phyloP scores from a whole-genome alignment of 1,140 invertebrate genomes.

The Steinernema feltiae region DNA sequence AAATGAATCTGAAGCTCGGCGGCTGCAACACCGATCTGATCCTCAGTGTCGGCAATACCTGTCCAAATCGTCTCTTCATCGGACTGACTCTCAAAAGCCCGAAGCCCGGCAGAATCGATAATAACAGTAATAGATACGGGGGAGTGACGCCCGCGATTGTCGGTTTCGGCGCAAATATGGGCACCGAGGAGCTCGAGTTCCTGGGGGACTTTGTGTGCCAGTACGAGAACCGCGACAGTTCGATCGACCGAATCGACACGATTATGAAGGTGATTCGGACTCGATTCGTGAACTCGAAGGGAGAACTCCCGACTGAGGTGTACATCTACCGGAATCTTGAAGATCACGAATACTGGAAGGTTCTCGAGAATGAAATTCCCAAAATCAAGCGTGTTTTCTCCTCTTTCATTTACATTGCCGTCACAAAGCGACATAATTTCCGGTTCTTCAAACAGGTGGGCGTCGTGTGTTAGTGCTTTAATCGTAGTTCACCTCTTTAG shows the following conservation, averaged over 20 bases:
- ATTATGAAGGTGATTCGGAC: neutral
- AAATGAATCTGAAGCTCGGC: neutral
- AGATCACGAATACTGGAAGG: neutral
- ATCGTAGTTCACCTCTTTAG: too few species aligned
- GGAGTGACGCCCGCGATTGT: neutral
- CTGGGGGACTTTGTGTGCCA: neutral
- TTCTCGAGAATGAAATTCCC: neutral
- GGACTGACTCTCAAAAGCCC: neutral
- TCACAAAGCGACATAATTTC: neutral
- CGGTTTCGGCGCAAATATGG: neutral
- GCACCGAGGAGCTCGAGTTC: neutral
- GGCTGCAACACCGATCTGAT: neutral
- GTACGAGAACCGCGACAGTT: neutral
- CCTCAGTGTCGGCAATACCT: neutral
- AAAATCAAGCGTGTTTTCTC: neutral
- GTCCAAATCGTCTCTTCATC: neutral
- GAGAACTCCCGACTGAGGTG: neutral
- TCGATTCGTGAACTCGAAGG: neutral
- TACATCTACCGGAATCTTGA: neutral
- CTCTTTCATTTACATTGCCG: neutral
- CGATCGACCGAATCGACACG: neutral
- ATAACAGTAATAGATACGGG: neutral
- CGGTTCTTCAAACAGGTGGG: neutral
- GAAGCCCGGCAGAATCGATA: neutral
- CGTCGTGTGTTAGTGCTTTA: too few species aligned